These are phyloP conservation scores for Brenthis hecate DNA, from an alignment of 2,888 invertebrate species.

Conservation along the genomic window DNA sequence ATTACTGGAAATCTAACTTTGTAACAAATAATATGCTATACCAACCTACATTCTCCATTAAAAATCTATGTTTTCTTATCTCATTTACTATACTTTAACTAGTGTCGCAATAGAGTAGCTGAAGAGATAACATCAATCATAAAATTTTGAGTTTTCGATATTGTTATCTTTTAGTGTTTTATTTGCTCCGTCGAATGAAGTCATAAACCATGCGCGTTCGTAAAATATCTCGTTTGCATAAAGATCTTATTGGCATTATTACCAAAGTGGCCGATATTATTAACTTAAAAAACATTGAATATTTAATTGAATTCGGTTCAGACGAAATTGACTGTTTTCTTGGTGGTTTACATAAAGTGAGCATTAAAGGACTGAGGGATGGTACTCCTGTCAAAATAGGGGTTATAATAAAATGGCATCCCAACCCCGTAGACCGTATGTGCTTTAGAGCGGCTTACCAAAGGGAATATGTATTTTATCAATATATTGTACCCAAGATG, in stretches of 20 bases:
- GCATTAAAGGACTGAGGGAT: constrained; percentile 52
- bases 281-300: constrained; percentile 44
- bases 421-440: constrained; percentile 50
- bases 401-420: constrained; percentile 60
- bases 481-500: constrained; percentile 51
- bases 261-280: constrained; percentile 52
- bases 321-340: constrained; percentile 60
- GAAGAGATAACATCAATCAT: constrained; percentile 31
- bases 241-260: constrained; percentile 57
- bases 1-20: too few species aligned
- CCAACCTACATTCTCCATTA: background rate
- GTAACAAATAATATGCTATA: background rate
- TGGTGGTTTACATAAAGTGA: constrained; percentile 54
- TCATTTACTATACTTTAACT: background rate
- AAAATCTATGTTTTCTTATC: constrained; percentile 14
- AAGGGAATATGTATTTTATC: constrained; percentile 56
- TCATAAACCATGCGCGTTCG: constrained; percentile 55
- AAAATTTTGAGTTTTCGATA: constrained; percentile 20
- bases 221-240: constrained; percentile 58
- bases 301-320: constrained; percentile 45
- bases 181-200: constrained; percentile 30
- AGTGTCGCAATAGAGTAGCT: constrained; percentile 17
- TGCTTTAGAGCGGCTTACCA: constrained; percentile 57
- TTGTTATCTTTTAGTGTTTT: constrained; percentile 30
- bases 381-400: constrained; percentile 53